These are phyloP conservation scores for Moxostoma hubbsi DNA, from an alignment of 2,797 vertebrate species.

Conservation along the genomic window DNA sequence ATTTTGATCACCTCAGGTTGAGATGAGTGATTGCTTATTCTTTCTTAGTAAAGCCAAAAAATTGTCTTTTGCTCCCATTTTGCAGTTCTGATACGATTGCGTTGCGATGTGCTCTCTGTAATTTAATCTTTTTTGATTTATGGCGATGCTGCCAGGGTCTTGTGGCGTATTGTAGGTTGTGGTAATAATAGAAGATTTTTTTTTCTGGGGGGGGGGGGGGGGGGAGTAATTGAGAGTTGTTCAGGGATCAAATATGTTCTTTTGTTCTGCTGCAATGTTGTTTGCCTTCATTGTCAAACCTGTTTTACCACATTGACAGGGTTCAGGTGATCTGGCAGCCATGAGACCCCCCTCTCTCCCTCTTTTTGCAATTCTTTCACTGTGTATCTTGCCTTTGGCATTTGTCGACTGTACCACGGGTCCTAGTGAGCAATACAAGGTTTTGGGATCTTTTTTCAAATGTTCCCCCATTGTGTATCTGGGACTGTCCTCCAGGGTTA, in stretches of 20 bases:
- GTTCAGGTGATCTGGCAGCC: conserved; percentile 31
- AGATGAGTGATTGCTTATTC: conserved; percentile 44
- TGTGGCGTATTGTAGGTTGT: conserved; percentile 41
- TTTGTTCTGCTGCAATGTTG: conserved; percentile 22
- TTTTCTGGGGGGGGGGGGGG: neutral
- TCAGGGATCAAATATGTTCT: conserved; percentile 39
- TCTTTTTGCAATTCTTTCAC: neutral
- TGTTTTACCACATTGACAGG: conserved; percentile 49
- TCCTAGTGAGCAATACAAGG: conserved; percentile 1
- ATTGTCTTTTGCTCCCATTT: conserved; percentile 52
- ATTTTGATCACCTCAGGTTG: conserved; percentile 13
- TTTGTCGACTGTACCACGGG: conserved; percentile 33
- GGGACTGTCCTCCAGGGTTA: conserved; percentile 10
- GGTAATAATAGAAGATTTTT: conserved; percentile 55
- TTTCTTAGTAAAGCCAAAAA: conserved; percentile 31
- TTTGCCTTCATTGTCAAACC: conserved; percentile 55
- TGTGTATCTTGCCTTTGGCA: conserved; percentile 1
- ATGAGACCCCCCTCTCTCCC: neutral
- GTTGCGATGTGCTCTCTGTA: conserved; percentile 43
- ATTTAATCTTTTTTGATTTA: conserved; percentile 61
- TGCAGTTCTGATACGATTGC: conserved; percentile 51
- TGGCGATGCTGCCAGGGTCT: conserved; percentile 45
- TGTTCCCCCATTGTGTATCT: neutral
- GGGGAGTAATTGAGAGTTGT: conserved; percentile 42
- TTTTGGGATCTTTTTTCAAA: conserved; percentile 5